Percentiles rank a stretch among this genome's conserved stretches.
These are phyloP conservation scores for Pristionchus pacificus DNA, from an alignment of 1,140 invertebrate genomes.

Conservation along the genomic window DNA sequence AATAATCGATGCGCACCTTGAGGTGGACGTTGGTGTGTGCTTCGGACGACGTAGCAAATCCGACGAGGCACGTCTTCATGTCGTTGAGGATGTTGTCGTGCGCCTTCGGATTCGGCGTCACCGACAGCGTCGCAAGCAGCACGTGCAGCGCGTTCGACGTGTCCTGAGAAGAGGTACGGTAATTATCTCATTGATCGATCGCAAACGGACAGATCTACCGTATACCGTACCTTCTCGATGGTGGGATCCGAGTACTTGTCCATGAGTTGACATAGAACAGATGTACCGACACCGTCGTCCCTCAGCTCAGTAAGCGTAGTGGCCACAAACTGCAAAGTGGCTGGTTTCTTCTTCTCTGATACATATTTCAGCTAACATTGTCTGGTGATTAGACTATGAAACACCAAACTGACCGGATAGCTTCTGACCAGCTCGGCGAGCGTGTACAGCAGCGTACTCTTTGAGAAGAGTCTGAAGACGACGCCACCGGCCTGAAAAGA, in stretches of 20 bases:
- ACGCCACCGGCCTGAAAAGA: too few species aligned
- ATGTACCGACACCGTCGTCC: conserved; percentile 60
- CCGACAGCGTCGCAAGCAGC: not conserved
- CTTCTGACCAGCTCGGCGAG: conserved; percentile 77
- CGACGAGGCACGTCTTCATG: not conserved
- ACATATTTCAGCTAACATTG: not conserved
- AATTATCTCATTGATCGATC: too few species aligned
- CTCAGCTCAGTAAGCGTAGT: not conserved
- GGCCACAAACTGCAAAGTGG: not conserved
- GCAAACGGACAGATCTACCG: conserved; percentile 65
- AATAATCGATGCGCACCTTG: conserved; percentile 61
- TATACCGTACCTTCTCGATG: conserved; percentile 67
- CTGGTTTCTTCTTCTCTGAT: too few species aligned
- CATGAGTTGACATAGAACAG: conserved; percentile 72
- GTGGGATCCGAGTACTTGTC: conserved; percentile 70
- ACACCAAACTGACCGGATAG: not conserved
- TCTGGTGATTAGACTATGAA: not conserved
- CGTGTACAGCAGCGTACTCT: conserved; percentile 62
- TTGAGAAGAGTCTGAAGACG: not conserved
- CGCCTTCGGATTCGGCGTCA: not conserved
- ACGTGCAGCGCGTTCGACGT: not conserved
- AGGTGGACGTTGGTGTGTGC: not conserved
- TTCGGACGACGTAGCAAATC: not conserved
- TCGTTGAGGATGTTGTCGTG: not conserved
- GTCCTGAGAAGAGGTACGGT: not conserved